Evolutionary conservation across 1,140 invertebrate species (phyloP), one percentile per base, ranked within the genome.

Genomic region (Dermatophagoides farinae): DNA sequence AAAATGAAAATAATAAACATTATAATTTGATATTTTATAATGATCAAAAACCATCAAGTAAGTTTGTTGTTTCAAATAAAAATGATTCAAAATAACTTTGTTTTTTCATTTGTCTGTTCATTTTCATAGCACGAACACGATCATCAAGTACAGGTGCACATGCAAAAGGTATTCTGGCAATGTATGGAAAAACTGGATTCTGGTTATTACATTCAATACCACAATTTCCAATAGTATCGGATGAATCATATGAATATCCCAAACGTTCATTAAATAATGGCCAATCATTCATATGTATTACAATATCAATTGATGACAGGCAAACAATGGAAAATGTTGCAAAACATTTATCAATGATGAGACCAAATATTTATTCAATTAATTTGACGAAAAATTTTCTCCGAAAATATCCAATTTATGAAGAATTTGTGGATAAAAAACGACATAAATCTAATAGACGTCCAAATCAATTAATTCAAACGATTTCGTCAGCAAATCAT

Each of bases 161-260:
- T 46, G 43, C 60, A n/a, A 61, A 64, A 72, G 74, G 90, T 2
- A 79, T 84, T 0, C 70, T 93, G 16, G 74, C 82, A 9, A 80
- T 80, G n/a, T 79, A 86, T 65, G 72, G 11, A 16, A 70, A 75
- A 8, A 75, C 77, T 38, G 88, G 88, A 4, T 79, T 91, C 66
- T 95, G 89, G 88, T 68, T 95, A 46, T 78, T 92, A 18, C 90
- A 95, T 70, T 93, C 88, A 55, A 84, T 90, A 12, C 90, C 90
- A 0, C 77, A 80, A 65, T 95, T 82, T 74, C 86, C 86, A 11
- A 78, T 78, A 12, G 66, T 31, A 8, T 12, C 11, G 52, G 22
- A 68, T 71, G 14, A 70, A 6, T 61, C 69, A 6, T 93, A 90
- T 68, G 69, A 65, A 9, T 93, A 86, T 73, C 87, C 88, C 12